Conservation (phyloP, 2,113 vertebrate genomes). For the Ageneiosus marmoratus region DNA sequence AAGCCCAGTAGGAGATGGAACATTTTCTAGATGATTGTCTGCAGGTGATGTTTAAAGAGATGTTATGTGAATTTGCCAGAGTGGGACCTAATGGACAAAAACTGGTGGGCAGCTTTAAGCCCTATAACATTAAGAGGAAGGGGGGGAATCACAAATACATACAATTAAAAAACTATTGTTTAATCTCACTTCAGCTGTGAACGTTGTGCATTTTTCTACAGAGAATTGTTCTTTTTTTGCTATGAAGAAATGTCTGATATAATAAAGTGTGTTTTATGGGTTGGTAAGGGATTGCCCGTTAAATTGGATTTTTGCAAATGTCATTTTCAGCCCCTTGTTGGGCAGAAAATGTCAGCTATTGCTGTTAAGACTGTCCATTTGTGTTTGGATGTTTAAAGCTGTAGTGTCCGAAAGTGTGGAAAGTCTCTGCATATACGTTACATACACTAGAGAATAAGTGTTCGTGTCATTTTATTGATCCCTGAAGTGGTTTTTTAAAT, state of each 20-base stretch:
- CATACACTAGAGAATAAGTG: constrained; percentile 43
- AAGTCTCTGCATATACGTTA: constrained; percentile 35
- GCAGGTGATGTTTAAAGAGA: not conserved
- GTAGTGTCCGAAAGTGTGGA: constrained; percentile 41
- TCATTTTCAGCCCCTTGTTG: constrained; percentile 17
- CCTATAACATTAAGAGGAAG: not conserved
- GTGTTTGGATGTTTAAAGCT: constrained; percentile 41
- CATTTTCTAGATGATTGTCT: not conserved
- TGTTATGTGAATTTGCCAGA: not conserved
- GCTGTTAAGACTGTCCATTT: constrained; percentile 25
- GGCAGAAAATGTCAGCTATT: constrained; percentile 17
- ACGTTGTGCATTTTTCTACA: constrained; percentile 7
- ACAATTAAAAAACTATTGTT: constrained; percentile 7
- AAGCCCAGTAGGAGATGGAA: not conserved
- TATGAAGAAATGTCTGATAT: constrained; percentile 23
- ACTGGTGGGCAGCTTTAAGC: constrained; percentile 4
- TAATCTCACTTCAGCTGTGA: constrained; percentile 22
- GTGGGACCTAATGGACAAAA: not conserved
- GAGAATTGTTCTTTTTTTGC: constrained; percentile 12
- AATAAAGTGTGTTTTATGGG: constrained; percentile 33
- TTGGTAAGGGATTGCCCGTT: constrained; percentile 20
- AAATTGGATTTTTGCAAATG: constrained; percentile 42
- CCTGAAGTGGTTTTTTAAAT: constrained; percentile 32
- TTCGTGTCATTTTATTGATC: constrained; percentile 43
- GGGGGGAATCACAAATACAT: not conserved